Percentiles rank a stretch among this genome's conserved stretches.
These are phyloP conservation scores for Pavo muticus DNA, from an alignment of 2,113 vertebrate genomes.

Conservation along the genomic window DNA sequence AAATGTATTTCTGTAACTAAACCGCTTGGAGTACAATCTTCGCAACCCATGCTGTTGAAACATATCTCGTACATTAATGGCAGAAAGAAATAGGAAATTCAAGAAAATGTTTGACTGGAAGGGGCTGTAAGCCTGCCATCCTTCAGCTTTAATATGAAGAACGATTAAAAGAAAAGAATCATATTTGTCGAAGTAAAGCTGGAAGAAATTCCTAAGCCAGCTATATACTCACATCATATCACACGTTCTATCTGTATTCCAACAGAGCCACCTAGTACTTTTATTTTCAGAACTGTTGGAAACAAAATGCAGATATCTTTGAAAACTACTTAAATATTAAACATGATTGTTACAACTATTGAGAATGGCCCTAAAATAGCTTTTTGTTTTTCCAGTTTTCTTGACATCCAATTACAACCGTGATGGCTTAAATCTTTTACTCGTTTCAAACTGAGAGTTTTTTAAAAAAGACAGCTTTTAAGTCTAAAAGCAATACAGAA, in stretches of 20 bases:
- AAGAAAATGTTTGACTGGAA: background rate
- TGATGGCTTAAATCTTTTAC: conserved; percentile 47
- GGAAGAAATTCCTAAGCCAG: background rate
- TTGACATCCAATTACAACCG: conserved; percentile 52
- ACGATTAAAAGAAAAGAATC: background rate
- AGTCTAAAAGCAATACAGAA: conserved; percentile 25
- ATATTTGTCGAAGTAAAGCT: background rate
- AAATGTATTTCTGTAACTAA: background rate
- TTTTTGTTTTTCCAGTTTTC: conserved; percentile 60
- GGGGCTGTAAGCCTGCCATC: background rate
- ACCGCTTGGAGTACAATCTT: background rate
- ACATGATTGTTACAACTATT: background rate
- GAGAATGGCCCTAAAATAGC: conserved; percentile 39
- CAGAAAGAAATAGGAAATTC: background rate
- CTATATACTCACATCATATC: background rate
- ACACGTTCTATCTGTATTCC: background rate
- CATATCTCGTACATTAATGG: background rate
- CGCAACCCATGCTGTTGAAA: background rate
- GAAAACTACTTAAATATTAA: conserved; percentile 54
- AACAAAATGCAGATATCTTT: conserved; percentile 29
- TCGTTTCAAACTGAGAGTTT: conserved; percentile 21
- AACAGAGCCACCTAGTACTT: background rate
- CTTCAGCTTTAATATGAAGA: conserved; percentile 14
- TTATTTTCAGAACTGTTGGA: conserved; percentile 11
- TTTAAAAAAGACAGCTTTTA: background rate